phyloP scores from a whole-genome alignment of 2,797 vertebrate species.

The Huso huso region DNA sequence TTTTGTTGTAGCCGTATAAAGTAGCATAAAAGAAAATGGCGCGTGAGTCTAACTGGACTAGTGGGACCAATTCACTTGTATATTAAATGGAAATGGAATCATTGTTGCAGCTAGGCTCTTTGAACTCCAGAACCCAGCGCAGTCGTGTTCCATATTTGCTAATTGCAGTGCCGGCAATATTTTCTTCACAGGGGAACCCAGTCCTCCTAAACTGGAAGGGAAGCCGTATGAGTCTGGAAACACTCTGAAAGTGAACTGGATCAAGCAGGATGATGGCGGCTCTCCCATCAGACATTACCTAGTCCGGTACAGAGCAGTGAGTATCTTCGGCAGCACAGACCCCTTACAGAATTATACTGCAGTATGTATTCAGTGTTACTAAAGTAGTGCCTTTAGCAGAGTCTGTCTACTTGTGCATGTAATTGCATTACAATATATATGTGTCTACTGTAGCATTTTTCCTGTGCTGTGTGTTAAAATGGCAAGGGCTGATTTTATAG shows the following conservation, averaged over 20 bases:
- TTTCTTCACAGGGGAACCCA: constrained; percentile 81
- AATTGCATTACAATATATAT: too few species aligned
- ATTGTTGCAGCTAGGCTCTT: not conserved
- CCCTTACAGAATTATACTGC: too few species aligned
- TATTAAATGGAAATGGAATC: not conserved
- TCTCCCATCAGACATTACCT: constrained; percentile 91
- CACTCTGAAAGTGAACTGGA: constrained; percentile 78
- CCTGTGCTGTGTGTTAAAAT: too few species aligned
- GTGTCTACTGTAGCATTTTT: too few species aligned
- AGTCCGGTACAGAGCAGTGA: constrained; percentile 85
- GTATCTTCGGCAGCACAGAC: constrained; percentile 37
- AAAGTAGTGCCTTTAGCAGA: too few species aligned
- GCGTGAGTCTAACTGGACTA: not conserved
- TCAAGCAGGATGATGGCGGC: constrained; percentile 94
- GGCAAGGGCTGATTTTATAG: too few species aligned
- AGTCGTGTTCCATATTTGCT: constrained; percentile 4
- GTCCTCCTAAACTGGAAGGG: constrained; percentile 81
- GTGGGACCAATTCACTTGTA: not conserved
- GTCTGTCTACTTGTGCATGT: too few species aligned
- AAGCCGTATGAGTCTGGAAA: constrained; percentile 80
- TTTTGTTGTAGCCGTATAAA: too few species aligned
- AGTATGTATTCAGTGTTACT: too few species aligned
- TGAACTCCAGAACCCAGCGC: not conserved
- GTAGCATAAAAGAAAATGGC: too few species aligned
- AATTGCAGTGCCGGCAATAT: constrained; percentile 27